These are phyloP conservation scores for Alectoris magna DNA, from an alignment of 2,797 vertebrate genomes.

Conservation along the genomic window DNA sequence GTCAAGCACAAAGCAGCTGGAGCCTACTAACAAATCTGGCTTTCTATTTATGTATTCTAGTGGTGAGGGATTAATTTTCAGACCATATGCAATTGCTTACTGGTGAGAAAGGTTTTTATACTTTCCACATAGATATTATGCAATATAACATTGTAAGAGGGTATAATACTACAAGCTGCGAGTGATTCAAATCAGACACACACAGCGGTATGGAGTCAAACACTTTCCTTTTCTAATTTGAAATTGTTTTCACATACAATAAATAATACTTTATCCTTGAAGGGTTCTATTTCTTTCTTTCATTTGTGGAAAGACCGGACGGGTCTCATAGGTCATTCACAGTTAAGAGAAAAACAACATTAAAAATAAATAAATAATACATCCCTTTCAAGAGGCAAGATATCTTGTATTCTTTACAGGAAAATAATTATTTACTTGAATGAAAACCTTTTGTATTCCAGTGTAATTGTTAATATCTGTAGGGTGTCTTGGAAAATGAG, in stretches of 20 bases:
- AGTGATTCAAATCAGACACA: conserved; percentile 73
- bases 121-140: conserved; percentile 55
- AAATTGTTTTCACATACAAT: conserved; percentile 73
- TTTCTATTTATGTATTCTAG: conserved; percentile 63
- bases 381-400: conserved; percentile 62
- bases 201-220: conserved; percentile 60
- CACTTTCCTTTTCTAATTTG: conserved; percentile 69
- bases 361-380: conserved; percentile 39
- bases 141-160: conserved; percentile 74
- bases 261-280: conserved; percentile 77
- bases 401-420: conserved; percentile 68
- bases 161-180: conserved; percentile 46
- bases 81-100: conserved; percentile 63
- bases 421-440: conserved; percentile 81
- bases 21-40: conserved; percentile 44
- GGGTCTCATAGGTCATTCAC: conserved; percentile 75
- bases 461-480: conserved; percentile 77
- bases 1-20: conserved; percentile 62
- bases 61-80: conserved; percentile 65
- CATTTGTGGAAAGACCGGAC: conserved; percentile 73
- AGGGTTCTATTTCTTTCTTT: conserved; percentile 64
- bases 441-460: conserved; percentile 77
- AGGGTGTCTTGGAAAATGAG: conserved; percentile 78
- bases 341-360: conserved; percentile 71
- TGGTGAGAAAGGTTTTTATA: conserved; percentile 70